Conservation (phyloP, 2,888 invertebrate species). For the Psococerastis gibbosa region DNA sequence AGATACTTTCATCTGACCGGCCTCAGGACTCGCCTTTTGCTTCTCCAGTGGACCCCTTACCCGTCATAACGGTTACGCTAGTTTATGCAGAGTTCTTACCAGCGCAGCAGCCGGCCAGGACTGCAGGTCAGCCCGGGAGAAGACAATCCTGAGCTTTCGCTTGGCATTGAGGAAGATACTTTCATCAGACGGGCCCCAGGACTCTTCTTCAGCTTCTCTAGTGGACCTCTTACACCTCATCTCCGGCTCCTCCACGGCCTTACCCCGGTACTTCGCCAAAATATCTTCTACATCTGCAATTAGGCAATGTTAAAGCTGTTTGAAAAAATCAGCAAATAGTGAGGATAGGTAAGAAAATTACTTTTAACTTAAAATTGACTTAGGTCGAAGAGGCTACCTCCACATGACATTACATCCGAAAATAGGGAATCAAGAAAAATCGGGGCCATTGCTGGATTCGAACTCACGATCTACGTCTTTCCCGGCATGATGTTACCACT, state of each 20-base stretch:
- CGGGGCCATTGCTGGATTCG: too few relatives aligned
- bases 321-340: background rate
- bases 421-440: too few relatives aligned
- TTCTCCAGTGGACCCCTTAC: slow-evolving; percentile 1
- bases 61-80: too few relatives aligned
- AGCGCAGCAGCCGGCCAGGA: slow-evolving; percentile 17
- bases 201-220: slow-evolving; percentile 26
- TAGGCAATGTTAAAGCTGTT: slow-evolving; percentile 16
- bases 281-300: slow-evolving; percentile 72
- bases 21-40: slow-evolving; percentile 27
- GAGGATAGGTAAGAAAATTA: too few relatives aligned
- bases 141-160: slow-evolving; percentile 72
- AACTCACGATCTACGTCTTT: too few relatives aligned
- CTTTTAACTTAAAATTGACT: too few relatives aligned
- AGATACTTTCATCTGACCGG: background rate
- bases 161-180: slow-evolving; percentile 29
- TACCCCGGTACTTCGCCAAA: slow-evolving; percentile 76
- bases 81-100: too few relatives aligned
- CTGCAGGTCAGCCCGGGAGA: slow-evolving; percentile 71
- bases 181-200: slow-evolving; percentile 17
- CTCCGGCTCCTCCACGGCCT: slow-evolving; percentile 32
- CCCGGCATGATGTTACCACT: too few relatives aligned
- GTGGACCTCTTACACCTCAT: background rate
- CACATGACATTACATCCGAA: too few relatives aligned
- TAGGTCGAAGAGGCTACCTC: too few relatives aligned